Conservation (phyloP, 2,797 vertebrate genomes). For the Gymnothorax reevesii region DNA sequence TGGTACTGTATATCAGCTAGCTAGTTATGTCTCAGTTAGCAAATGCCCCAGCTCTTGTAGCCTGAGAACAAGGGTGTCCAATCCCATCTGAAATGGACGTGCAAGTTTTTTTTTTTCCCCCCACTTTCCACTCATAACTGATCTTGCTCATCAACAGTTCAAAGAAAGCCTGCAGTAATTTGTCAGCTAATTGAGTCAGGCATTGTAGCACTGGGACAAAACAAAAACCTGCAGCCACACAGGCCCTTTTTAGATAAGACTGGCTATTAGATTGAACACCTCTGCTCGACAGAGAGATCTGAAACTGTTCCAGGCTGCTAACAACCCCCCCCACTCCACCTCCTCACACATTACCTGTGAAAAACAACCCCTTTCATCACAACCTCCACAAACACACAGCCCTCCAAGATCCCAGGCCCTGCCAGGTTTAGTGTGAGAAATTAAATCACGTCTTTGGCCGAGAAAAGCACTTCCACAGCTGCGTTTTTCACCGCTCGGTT, state of each 20-base stretch:
- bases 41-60: constrained; percentile 47
- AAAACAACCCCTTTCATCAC: not conserved
- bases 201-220: too few species aligned
- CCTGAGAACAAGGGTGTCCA: not conserved
- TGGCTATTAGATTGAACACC: too few species aligned
- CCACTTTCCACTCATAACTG: too few species aligned
- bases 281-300: not conserved
- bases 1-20: not conserved
- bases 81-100: not conserved
- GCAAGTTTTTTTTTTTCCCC: too few species aligned
- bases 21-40: constrained; percentile 45
- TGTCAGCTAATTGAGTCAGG: too few species aligned
- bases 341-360: not conserved
- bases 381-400: not conserved
- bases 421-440: not conserved
- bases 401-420: not conserved
- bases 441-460: constrained; percentile 17
- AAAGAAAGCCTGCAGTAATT: too few species aligned
- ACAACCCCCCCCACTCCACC: not conserved
- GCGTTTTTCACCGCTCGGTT: not conserved
- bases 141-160: too few species aligned
- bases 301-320: not conserved
- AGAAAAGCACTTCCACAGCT: not conserved
- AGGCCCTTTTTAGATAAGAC: too few species aligned
- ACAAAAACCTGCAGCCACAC: too few species aligned